Evolutionary conservation across 2,888 invertebrate species (phyloP).

Genomic region (Pammene fasciana): DNA sequence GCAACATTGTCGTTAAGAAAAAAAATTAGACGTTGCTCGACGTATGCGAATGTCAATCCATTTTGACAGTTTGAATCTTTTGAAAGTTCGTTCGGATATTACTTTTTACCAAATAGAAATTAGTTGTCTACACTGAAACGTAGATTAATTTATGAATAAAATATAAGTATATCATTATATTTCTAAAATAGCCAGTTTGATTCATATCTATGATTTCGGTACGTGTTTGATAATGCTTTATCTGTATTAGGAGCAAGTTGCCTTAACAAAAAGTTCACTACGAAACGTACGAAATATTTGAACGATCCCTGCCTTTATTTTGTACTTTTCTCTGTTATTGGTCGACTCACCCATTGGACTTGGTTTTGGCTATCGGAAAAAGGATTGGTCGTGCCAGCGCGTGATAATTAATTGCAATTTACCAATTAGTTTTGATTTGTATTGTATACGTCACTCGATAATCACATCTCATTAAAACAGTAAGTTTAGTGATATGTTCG

Average conservation of each 20-base stretch:
- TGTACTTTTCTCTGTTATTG: slow-evolving; percentile 2
- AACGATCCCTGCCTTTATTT: slow-evolving; percentile 6
- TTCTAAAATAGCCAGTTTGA: no score
- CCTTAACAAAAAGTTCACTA: not conserved
- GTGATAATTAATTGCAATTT: slow-evolving; percentile 34
- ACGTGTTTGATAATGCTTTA: no score
- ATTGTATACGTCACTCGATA: slow-evolving; percentile 32
- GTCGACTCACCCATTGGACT: not conserved
- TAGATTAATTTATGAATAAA: not conserved
- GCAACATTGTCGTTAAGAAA: no score
- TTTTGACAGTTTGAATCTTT: no score
- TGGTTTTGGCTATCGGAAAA: slow-evolving; percentile 21
- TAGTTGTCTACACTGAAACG: no score
- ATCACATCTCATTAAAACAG: slow-evolving; percentile 40
- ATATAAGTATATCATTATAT: no score
- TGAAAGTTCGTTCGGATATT: not conserved
- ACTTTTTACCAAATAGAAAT: not conserved
- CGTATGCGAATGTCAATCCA: no score
- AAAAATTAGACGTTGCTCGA: no score
- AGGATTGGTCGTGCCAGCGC: slow-evolving; percentile 26
- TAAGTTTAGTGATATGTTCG: slow-evolving; percentile 15
- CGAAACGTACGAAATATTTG: not conserved
- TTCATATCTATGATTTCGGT: no score
- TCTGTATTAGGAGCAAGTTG: not conserved
- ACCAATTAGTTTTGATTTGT: slow-evolving; percentile 39